Base-by-base conservation (phyloP, 2,797 vertebrate species). In the Rhyacichthys aspro region DNA sequence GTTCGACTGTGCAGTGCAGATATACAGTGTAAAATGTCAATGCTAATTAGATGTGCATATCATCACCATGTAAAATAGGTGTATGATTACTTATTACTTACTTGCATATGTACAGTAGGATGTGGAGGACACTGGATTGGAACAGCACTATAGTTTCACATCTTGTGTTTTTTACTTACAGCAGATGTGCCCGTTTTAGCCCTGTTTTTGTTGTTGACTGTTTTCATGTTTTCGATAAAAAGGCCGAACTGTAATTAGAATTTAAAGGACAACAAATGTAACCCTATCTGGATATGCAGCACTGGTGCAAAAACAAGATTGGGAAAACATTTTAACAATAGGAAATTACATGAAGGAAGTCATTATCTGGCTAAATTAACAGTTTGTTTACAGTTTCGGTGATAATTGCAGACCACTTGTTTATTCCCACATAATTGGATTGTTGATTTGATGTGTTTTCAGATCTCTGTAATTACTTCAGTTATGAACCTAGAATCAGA, bases 351-450 rank as follows among this genome's bases (percentile, higher is more conserved):
- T 23, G 37, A 39, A 53, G 50, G 50, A 53, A 43, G 53, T 55
- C 19, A 55, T 55, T 55, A 33, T 33, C 53, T 43, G 54, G 28
- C 28, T 56, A 44, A 43, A 56, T 56, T 34, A 14, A 15, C 8
- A 15, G 36, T 32, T 54, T 53, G 37, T 49, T 55, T 17, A 33
- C 49, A 59, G 38, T 12, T 49, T 56, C 11, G 9, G 10, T 56
- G 54, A 56, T 56, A 43, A 43, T 43, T 41, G 50, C 54, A 43
- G 41, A 43, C 54, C 28, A 56, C 41, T 55, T 55, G 56, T 16
- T 54, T 53, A 50, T 59, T 55, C 15, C 45, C 39, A 9, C 41
- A 18, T 56, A 34, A 43, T 56, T 32, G 47, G 43, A 38, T 14
- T 33, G 19, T 9, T 55, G 18, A 12, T 1, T 28, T 37, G 15